Conservation (phyloP, 2,888 invertebrate species). For the Calameuta pallipes region DNA sequence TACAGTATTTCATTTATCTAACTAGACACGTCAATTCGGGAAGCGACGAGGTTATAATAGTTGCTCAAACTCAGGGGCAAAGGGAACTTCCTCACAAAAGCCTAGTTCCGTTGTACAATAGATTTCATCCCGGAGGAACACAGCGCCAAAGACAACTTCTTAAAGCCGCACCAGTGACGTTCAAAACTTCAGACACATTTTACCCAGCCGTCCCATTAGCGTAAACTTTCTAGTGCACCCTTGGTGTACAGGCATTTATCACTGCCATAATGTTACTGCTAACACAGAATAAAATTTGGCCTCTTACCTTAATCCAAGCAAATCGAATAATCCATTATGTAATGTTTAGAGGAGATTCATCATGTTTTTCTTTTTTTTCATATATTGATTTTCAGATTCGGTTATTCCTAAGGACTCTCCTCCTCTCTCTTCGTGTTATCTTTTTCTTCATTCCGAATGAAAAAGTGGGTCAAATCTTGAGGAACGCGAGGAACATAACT, state of each 20-base stretch:
- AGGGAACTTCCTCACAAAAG: slow-evolving; percentile 49
- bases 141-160: slow-evolving; percentile 49
- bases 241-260: slow-evolving; percentile 25
- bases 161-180: slow-evolving; percentile 47
- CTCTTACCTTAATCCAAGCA: neutral
- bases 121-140: slow-evolving; percentile 43
- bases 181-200: slow-evolving; percentile 56
- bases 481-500: neutral
- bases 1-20: neutral
- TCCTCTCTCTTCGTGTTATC: neutral
- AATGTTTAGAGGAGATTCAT: neutral
- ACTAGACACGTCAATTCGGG: neutral
- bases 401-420: too few species aligned
- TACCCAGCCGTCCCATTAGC: slow-evolving; percentile 47
- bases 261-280: slow-evolving; percentile 41
- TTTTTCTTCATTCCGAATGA: neutral
- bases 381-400: neutral
- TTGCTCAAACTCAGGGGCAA: neutral
- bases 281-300: slow-evolving; percentile 9
- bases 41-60: neutral
- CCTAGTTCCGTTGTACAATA: slow-evolving; percentile 45
- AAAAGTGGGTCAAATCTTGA: neutral
- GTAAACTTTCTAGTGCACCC: slow-evolving; percentile 37
- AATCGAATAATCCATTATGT: neutral
- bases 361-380: neutral